Evolutionary conservation across 2,888 invertebrate species (phyloP).

Genomic region (Agrotis puta): DNA sequence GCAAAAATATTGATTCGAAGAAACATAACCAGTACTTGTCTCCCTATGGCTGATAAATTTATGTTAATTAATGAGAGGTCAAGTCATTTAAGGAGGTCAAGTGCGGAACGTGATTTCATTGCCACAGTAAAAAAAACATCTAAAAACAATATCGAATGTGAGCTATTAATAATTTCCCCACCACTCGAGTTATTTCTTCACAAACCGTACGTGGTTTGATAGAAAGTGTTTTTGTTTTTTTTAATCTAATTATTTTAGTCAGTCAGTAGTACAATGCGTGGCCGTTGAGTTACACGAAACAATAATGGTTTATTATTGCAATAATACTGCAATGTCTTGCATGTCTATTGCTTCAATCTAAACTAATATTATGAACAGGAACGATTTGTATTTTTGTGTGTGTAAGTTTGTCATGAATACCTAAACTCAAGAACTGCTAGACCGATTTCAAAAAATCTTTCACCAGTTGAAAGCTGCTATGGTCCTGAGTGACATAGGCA

Average conservation of each 20-base stretch:
- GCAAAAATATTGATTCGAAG: too few relatives aligned
- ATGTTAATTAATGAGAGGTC: background rate
- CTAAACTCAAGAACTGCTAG: too few relatives aligned
- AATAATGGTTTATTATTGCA: conserved; percentile 47
- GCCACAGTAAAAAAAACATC: background rate
- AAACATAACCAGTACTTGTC: too few relatives aligned
- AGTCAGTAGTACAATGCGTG: conserved; percentile 36
- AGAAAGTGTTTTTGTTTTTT: conserved; percentile 41
- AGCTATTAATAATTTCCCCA: conserved; percentile 14
- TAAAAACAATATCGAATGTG: conserved; percentile 8
- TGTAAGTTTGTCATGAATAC: too few relatives aligned
- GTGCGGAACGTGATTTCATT: conserved; percentile 19
- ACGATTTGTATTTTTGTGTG: too few relatives aligned
- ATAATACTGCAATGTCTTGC: conserved; percentile 18
- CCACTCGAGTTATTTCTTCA: conserved; percentile 11
- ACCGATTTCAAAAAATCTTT: too few relatives aligned
- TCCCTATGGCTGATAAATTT: too few relatives aligned
- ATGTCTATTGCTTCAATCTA: too few relatives aligned
- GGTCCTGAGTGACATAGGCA: too few relatives aligned
- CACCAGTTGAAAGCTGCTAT: too few relatives aligned
- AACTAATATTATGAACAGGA: too few relatives aligned
- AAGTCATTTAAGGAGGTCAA: conserved; percentile 25
- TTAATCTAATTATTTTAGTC: conserved; percentile 20
- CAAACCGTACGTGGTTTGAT: conserved; percentile 16
- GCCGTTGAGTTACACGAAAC: conserved; percentile 33